phyloP scores from a whole-genome alignment of 2,888 invertebrate species.

The Hypena proboscidalis region DNA sequence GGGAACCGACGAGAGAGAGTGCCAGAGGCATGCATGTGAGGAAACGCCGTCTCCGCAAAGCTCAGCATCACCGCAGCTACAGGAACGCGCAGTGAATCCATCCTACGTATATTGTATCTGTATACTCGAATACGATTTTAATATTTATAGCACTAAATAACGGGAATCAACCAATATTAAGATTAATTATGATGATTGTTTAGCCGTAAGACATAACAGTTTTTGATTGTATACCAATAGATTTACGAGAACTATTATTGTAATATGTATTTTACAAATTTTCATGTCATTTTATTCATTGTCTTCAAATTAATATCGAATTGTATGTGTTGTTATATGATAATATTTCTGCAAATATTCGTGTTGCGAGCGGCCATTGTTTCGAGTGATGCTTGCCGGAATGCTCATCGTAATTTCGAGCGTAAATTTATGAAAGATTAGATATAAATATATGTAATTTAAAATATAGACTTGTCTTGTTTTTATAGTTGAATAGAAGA shows the following conservation, averaged over 20 bases:
- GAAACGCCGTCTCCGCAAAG: constrained; percentile 34
- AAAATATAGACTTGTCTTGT: constrained; percentile 12
- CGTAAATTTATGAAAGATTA: constrained; percentile 16
- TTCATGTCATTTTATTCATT: constrained; percentile 45
- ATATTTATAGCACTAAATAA: constrained; percentile 47
- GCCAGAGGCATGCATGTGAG: constrained; percentile 30
- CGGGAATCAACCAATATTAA: constrained; percentile 50
- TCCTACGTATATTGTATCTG: constrained; percentile 45
- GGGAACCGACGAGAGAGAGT: constrained; percentile 24
- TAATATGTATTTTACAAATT: constrained; percentile 44
- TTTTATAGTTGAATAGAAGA: constrained; percentile 16
- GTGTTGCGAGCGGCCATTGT: constrained; percentile 9
- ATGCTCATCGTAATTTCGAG: constrained; percentile 8
- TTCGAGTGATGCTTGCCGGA: constrained; percentile 25
- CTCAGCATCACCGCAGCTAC: constrained; percentile 21
- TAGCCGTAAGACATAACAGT: constrained; percentile 51
- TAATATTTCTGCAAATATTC: constrained; percentile 20
- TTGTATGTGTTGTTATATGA: constrained; percentile 31
- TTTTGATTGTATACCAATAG: constrained; percentile 62
- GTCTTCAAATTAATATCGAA: constrained; percentile 34
- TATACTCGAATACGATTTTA: constrained; percentile 47
- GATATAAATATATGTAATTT: constrained; percentile 19
- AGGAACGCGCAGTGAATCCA: constrained; percentile 38
- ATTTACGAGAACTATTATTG: constrained; percentile 37
- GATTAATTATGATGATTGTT: constrained; percentile 44